Evolutionary conservation across 2,888 invertebrate genomes (phyloP).

Genomic region (Drosophila diplacantha): DNA sequence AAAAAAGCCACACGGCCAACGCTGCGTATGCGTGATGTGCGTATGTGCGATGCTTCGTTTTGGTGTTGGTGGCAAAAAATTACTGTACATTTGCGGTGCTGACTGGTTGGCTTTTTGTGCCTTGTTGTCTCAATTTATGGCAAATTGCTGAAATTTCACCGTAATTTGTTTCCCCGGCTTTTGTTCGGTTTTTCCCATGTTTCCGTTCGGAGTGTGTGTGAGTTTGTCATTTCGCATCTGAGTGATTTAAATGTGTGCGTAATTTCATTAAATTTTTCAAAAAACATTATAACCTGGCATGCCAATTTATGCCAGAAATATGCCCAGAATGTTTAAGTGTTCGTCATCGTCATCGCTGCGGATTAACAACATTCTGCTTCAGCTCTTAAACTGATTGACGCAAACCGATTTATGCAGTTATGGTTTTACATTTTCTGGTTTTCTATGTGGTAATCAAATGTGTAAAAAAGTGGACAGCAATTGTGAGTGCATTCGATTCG

Average conservation of each 20-base stretch:
- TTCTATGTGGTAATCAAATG: neutral
- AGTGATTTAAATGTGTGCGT: constrained; percentile 58
- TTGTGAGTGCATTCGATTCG: constrained; percentile 11
- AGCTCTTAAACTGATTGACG: constrained; percentile 18
- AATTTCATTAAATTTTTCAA: constrained; percentile 59
- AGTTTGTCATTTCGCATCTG: constrained; percentile 56
- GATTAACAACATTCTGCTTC: constrained; percentile 7
- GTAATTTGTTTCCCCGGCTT: constrained; percentile 58
- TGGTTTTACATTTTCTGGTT: constrained; percentile 2
- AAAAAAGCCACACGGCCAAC: constrained; percentile 27
- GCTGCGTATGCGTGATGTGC: constrained; percentile 54
- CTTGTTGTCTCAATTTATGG: constrained; percentile 73
- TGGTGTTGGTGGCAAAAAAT: constrained; percentile 63
- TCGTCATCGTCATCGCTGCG: constrained; percentile 33
- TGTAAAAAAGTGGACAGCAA: neutral
- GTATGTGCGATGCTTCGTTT: constrained; percentile 32
- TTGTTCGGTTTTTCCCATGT: constrained; percentile 47
- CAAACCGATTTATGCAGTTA: constrained; percentile 5
- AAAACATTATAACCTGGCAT: constrained; percentile 51
- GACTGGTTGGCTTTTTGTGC: constrained; percentile 62
- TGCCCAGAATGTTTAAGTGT: constrained; percentile 60
- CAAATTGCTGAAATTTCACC: constrained; percentile 68
- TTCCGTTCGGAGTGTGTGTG: constrained; percentile 36
- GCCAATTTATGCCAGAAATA: constrained; percentile 64
- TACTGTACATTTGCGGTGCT: constrained; percentile 68